Base-by-base conservation (phyloP, 2,888 invertebrate genomes). In the Leucozona laternaria region DNA sequence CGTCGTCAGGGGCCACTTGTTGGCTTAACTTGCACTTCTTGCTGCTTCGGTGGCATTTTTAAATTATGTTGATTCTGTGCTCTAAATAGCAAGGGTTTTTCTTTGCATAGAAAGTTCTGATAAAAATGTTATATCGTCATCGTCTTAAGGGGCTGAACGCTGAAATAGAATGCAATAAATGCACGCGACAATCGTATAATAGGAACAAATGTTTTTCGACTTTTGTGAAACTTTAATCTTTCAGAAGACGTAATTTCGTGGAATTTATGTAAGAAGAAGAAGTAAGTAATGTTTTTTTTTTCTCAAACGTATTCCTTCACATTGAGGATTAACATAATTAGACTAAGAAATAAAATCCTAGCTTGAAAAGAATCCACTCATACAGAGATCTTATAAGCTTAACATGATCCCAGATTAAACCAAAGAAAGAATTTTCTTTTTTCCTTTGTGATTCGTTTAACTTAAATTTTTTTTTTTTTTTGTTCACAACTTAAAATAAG, bases 1-100 rank as follows among this genome's bases (percentile, higher is more conserved):
- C n/a, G n/a, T n/a, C n/a, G n/a, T 34, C 43, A 70, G 40, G 34
- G 53, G 55, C 78, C 70, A 78, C 78, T 71, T 78, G 78, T 78
- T 78, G 78, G 78, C 50, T 62, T 34, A 37, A 53, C 71, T 45
- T 62, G 31, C 60, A 58, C 60, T 58, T 62, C 40, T 62, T 62
- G 70, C 58, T 25, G 68, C 40, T 31, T 43, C 62, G 53, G 53
- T 55, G 70, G 60, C n/a, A 62, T 62, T 34, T 53, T 53, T 25
- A 78, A 60, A 40, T 78, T 68, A 58, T 77, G 58, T 77, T 57
- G 40, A 60, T 70, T 70, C 25, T 60, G 60, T 78, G 78, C 78
- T 78, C 58, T 40, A 68, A 53, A 53, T 53, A n/a, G n/a, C 53
- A 53, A 53, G 25, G 53, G 53, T 13, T 15, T 50, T 0, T 6